These are phyloP conservation scores for Dendronephthya gigantea DNA, from an alignment of 64 coral and sea anemone genomes.

Conservation along the genomic window DNA sequence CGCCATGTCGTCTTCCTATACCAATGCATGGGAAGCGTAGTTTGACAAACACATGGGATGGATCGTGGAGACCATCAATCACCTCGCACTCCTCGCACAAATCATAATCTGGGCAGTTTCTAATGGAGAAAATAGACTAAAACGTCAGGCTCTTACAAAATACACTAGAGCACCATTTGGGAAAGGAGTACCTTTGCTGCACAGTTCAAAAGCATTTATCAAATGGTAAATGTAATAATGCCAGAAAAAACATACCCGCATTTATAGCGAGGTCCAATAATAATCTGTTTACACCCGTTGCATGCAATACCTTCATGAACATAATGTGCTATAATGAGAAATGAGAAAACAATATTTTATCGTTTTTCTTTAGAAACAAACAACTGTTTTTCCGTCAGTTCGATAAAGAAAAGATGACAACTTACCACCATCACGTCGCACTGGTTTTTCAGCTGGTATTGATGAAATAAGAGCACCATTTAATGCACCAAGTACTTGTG, in stretches of 20 bases:
- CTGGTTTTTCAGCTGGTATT: background rate
- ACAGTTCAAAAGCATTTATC: background rate
- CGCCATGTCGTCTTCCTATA: slow-evolving; percentile 62
- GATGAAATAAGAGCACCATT: background rate
- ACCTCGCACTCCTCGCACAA: slow-evolving; percentile 72
- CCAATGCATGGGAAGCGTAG: slow-evolving; percentile 46
- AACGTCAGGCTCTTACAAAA: background rate
- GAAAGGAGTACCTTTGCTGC: no score
- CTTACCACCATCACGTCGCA: background rate
- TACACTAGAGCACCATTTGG: no score
- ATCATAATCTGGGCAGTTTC: slow-evolving; percentile 81
- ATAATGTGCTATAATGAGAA: background rate
- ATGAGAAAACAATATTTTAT: no score
- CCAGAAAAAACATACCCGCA: slow-evolving; percentile 51
- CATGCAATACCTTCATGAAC: slow-evolving; percentile 75
- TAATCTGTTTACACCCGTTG: slow-evolving; percentile 41
- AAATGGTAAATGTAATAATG: background rate
- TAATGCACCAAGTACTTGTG: background rate
- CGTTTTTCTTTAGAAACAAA: no score
- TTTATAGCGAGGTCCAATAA: slow-evolving; percentile 77
- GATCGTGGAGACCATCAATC: slow-evolving; percentile 41
- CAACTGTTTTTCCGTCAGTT: no score
- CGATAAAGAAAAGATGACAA: no score
- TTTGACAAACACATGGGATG: slow-evolving; percentile 66
- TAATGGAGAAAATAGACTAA: background rate